These are phyloP conservation scores for Labroides dimidiatus DNA, from an alignment of 2,797 vertebrate species.

Conservation along the genomic window DNA sequence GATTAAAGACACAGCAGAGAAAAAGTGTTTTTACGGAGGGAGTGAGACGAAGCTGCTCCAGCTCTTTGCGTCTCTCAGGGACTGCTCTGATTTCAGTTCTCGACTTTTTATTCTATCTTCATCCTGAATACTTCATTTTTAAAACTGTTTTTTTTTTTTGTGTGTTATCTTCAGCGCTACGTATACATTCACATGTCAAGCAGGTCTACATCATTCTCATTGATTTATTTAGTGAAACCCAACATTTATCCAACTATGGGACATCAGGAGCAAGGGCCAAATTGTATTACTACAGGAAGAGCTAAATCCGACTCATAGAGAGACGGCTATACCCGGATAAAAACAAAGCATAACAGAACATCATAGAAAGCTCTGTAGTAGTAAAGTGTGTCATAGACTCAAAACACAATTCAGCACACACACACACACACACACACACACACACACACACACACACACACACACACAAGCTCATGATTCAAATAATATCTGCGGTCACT, in stretches of 20 bases:
- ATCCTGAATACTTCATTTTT: conserved; percentile 3
- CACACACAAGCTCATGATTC: conserved; percentile 11
- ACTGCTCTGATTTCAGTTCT: conserved; percentile 10
- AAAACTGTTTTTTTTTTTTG: not conserved
- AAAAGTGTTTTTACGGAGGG: conserved; percentile 69
- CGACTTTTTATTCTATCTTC: not conserved
- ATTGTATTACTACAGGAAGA: not conserved
- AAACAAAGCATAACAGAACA: conserved; percentile 14
- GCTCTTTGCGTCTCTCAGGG: conserved; percentile 5
- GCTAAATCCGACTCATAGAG: not conserved
- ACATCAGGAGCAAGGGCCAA: not conserved
- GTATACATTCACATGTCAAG: too few relatives aligned
- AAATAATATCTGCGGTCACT: conserved; percentile 53
- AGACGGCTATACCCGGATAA: not conserved
- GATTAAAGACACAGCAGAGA: conserved; percentile 80
- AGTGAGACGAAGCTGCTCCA: conserved; percentile 31
- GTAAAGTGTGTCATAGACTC: not conserved
- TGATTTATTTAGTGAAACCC: too few relatives aligned
- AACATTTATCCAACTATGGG: too few relatives aligned
- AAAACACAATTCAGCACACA: not conserved
- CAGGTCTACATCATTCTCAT: too few relatives aligned
- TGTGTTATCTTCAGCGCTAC: too few relatives aligned
- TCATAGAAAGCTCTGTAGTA: conserved; percentile 6
- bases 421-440: conserved; percentile 6
- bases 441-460: conserved; percentile 19